Evolutionary conservation across 1,140 invertebrate genomes (phyloP), one percentile per base, ranked within the genome.

Genomic region (Orchesella cincta): DNA sequence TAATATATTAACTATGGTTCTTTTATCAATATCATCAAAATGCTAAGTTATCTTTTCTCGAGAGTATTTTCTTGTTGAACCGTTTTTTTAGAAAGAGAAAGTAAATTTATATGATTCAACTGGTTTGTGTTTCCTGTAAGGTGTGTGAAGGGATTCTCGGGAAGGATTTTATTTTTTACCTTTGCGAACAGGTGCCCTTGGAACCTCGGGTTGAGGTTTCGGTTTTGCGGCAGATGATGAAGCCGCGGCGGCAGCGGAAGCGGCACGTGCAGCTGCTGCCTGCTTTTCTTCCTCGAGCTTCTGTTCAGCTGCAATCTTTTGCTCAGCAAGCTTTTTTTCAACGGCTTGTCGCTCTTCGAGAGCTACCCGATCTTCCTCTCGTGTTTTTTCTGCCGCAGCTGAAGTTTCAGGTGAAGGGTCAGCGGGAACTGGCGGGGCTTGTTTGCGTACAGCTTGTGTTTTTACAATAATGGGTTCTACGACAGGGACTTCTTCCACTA

Each of bases 141-240:
- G 67, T 33, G 36, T 64, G 39, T 35, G 73, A 31, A 46, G 62
- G 35, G 26, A 34, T 70, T 70, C 74, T 36, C 57, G 52, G 46
- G 75, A 35, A 67, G 70, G 33, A 35, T 20, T 36, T 34, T 35
- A n/a, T 67, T 20, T 46, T 54, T 39, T 73, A 67, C 35, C 62
- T 34, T 36, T 57, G 72, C 74, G 76, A 26, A 46, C 51, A 51
- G 79, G 81, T 52, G 76, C 79, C 0, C 85, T 81, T 1, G 86
- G 85, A 73, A 79, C 79, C 71, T 54, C 74, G 14, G 78, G 33
- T 54, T 74, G 54, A 29, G n/a, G 0, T 80, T 77, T 16, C 78
- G 79, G 23, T 83, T 83, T 76, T 85, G 83, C 3, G 83, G 83
- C 12, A 84, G 81, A 1, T 36, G 35, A 33, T 46, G 74, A 36